These are phyloP conservation scores for Tanytarsus gracilentus DNA, from an alignment of 2,888 invertebrate genomes.

Conservation along the genomic window DNA sequence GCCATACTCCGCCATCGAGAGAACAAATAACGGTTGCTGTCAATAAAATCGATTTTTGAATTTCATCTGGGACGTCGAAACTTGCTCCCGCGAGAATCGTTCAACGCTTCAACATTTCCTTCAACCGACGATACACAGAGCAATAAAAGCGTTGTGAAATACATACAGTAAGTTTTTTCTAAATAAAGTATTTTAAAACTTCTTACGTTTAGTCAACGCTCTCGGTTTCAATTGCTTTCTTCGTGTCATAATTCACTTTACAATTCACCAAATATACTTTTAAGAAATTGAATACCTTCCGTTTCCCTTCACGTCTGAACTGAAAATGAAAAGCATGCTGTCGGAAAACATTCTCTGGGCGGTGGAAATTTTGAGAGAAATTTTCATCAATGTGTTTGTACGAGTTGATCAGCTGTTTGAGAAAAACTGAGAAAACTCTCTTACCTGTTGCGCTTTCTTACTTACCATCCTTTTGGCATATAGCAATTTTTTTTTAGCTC, in stretches of 20 bases:
- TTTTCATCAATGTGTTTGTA: background rate
- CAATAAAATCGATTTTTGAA: conserved; percentile 27
- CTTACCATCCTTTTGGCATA: no score
- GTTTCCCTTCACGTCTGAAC: conserved; percentile 18
- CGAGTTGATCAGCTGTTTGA: conserved; percentile 18
- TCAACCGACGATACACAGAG: background rate
- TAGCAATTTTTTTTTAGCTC: no score
- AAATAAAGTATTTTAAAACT: no score
- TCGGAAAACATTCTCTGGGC: conserved; percentile 10
- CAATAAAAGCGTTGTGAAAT: background rate
- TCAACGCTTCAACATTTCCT: conserved; percentile 17
- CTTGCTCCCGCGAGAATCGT: conserved; percentile 14
- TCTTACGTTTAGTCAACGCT: conserved; percentile 24
- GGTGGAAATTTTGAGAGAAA: conserved; percentile 6
- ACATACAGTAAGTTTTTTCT: no score
- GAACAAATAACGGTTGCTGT: conserved; percentile 25
- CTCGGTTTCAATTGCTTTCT: conserved; percentile 24
- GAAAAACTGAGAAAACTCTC: background rate
- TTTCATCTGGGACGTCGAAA: conserved; percentile 17
- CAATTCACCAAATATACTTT: background rate
- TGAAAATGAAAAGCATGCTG: conserved; percentile 11
- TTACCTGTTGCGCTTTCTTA: conserved; percentile 18
- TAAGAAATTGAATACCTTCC: no score
- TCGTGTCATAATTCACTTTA: conserved; percentile 13
- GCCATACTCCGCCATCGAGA: no score